A percentile compares a stretch with the other conserved stretches of the same genome.
Evolutionary conservation across 2,797 vertebrate species (phyloP).

Genomic region (Eptatretus atami): DNA sequence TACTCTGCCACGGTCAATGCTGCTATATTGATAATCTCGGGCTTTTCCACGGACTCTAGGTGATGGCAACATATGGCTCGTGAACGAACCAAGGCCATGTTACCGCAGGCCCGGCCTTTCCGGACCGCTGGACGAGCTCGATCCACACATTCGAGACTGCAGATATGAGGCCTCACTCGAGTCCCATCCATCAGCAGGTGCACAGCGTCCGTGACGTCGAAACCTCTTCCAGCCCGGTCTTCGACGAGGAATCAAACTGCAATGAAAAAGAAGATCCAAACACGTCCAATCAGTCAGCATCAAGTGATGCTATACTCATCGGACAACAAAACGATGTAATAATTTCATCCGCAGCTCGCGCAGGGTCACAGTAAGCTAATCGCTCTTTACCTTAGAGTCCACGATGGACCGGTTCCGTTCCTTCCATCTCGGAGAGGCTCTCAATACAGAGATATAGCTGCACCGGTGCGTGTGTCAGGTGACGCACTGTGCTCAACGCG

Average conservation of each 20-base stretch:
- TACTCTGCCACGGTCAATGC: constrained; percentile 47
- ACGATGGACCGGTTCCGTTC: too few relatives aligned
- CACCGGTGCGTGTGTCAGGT: too few relatives aligned
- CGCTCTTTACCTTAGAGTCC: too few relatives aligned
- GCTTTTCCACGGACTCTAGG: constrained; percentile 27
- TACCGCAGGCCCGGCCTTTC: constrained; percentile 39
- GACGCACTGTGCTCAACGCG: too few relatives aligned
- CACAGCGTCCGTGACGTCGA: constrained; percentile 75
- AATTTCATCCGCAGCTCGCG: too few relatives aligned
- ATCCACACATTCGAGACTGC: constrained; percentile 64
- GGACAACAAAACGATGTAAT: too few relatives aligned
- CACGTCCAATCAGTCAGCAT: too few relatives aligned
- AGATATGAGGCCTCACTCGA: constrained; percentile 30
- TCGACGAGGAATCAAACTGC: constrained; percentile 44
- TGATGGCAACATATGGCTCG: constrained; percentile 31
- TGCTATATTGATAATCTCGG: constrained; percentile 62
- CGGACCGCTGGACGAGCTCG: constrained; percentile 42
- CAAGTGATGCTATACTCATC: too few relatives aligned
- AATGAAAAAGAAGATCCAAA: too few relatives aligned
- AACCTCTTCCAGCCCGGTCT: constrained; percentile 56
- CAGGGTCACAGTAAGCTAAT: too few relatives aligned
- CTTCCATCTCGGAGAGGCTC: too few relatives aligned
- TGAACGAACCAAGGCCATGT: constrained; percentile 41
- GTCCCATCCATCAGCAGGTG: constrained; percentile 54
- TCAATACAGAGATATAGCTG: too few relatives aligned